phyloP scores from a whole-genome alignment of 1,140 invertebrate species.

The Acromyrmex charruanus region DNA sequence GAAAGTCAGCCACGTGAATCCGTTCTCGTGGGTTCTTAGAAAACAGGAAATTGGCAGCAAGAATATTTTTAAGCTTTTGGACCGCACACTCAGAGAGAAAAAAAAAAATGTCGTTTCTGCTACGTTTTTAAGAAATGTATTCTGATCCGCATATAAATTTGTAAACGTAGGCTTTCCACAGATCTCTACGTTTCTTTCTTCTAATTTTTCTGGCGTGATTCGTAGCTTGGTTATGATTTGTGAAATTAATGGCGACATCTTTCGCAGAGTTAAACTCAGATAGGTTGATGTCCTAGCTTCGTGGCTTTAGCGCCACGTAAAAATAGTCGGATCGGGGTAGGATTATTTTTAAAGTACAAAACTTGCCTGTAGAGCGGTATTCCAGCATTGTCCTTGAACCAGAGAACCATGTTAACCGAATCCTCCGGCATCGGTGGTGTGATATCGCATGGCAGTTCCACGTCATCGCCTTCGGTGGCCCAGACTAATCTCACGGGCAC shows the following conservation, averaged over 20 bases:
- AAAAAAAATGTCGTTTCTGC: neutral
- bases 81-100: neutral
- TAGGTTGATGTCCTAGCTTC: neutral
- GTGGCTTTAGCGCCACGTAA: neutral
- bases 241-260: constrained; percentile 9
- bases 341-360: constrained; percentile 33
- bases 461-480: constrained; percentile 91
- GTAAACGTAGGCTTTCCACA: neutral
- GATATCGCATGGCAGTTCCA: constrained; percentile 93
- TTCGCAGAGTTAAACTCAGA: constrained; percentile 14
- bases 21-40: constrained; percentile 1
- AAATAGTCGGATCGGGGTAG: constrained; percentile 23
- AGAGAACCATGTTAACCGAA: constrained; percentile 92
- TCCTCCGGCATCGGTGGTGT: constrained; percentile 91
- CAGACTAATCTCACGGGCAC: constrained; percentile 90
- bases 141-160: constrained; percentile 42
- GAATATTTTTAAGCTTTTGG: constrained; percentile 36
- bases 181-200: neutral
- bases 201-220: constrained; percentile 7
- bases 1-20: constrained; percentile 26
- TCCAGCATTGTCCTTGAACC: constrained; percentile 93
- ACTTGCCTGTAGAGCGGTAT: constrained; percentile 95
- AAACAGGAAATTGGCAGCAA: constrained; percentile 17
- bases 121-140: constrained; percentile 5
- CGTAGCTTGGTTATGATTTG: neutral